Evolutionary conservation across 2,113 vertebrate genomes (phyloP).

Genomic region (Isurus oxyrinchus): DNA sequence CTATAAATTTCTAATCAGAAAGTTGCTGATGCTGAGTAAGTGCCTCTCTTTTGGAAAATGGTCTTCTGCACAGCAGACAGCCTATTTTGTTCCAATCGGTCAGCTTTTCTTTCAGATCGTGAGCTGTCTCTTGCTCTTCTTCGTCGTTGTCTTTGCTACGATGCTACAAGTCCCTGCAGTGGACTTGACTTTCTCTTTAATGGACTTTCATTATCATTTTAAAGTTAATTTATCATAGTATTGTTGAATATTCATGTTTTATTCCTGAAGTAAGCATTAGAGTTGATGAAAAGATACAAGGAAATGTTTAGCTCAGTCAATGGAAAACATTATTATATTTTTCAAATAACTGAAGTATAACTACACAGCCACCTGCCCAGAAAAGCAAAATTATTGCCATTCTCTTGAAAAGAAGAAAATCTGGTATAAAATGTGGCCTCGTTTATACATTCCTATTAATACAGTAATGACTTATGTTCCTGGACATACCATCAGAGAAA

Average conservation of each 20-base stretch:
- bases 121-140: constrained; percentile 60
- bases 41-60: constrained; percentile 91
- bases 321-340: not conserved
- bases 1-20: constrained; percentile 92
- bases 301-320: not conserved
- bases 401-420: not conserved
- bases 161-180: constrained; percentile 82
- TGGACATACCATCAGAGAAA: not conserved
- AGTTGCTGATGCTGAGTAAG: constrained; percentile 91
- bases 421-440: not conserved
- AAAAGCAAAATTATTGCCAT: not conserved
- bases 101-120: constrained; percentile 73
- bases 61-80: constrained; percentile 85
- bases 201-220: too few species aligned
- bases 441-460: not conserved
- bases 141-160: constrained; percentile 88
- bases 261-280: not conserved
- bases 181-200: constrained; percentile 81
- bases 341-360: not conserved
- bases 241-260: not conserved
- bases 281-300: not conserved
- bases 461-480: not conserved
- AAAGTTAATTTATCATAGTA: too few species aligned
- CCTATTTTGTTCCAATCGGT: constrained; percentile 98
- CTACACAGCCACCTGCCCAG: not conserved